Percentiles rank a stretch among this genome's conserved stretches.
Conservation (phyloP, 2,113 vertebrate genomes). For the Tenebrosternarchus preto region DNA sequence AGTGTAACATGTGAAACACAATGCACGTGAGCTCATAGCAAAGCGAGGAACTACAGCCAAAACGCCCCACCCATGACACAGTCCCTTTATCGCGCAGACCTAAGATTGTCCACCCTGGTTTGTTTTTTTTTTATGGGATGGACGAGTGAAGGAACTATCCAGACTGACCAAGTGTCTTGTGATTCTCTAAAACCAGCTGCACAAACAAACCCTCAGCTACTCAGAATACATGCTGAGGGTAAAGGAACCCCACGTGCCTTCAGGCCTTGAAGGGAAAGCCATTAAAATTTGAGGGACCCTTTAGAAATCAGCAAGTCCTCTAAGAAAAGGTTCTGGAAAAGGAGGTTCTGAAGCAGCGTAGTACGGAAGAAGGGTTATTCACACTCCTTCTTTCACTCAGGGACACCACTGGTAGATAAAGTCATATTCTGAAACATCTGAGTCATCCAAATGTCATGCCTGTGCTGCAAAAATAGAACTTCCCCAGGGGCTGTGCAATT, state of each 20-base stretch:
- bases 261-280: not conserved
- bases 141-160: constrained; percentile 1
- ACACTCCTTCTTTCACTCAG: too few species aligned
- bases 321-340: too few species aligned
- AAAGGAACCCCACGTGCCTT: not conserved
- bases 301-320: not conserved
- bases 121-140: constrained; percentile 2
- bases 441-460: constrained; percentile 10
- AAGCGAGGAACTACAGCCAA: not conserved
- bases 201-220: constrained; percentile 37
- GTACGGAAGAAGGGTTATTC: too few species aligned
- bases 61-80: not conserved
- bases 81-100: not conserved
- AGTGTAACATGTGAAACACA: not conserved
- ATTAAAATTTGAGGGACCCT: too few species aligned
- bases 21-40: not conserved
- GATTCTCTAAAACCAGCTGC: constrained; percentile 40
- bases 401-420: not conserved
- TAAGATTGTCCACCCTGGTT: too few species aligned
- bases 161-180: constrained; percentile 31
- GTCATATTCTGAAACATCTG: constrained; percentile 13
- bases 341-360: too few species aligned
- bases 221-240: constrained; percentile 12
- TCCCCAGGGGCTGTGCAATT: not conserved
- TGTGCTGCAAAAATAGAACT: not conserved